Evolutionary conservation across 2,113 vertebrate genomes (phyloP).

Genomic region (Todiramphus chloris): DNA sequence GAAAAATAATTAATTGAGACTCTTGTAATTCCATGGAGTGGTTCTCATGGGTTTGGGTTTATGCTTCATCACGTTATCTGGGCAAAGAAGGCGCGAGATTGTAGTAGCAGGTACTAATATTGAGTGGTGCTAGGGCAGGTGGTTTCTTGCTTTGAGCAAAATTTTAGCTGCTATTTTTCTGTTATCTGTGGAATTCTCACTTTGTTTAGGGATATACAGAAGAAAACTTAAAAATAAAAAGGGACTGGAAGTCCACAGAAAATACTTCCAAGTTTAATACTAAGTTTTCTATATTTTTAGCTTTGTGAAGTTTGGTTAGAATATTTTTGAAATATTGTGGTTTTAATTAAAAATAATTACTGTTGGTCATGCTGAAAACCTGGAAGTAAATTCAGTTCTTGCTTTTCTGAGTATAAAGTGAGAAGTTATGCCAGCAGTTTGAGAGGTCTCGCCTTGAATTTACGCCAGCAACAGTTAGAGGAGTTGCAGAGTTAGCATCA

Average conservation of each 20-base stretch:
- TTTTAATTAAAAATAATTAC: not conserved
- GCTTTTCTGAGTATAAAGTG: not conserved
- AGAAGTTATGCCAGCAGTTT: not conserved
- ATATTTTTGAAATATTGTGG: not conserved
- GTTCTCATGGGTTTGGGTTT: not conserved
- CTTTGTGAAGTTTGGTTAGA: not conserved
- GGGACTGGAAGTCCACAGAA: not conserved
- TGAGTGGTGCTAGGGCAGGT: not conserved
- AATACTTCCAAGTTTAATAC: not conserved
- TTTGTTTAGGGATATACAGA: not conserved
- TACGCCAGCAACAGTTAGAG: not conserved
- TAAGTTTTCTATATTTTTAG: not conserved
- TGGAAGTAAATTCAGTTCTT: not conserved
- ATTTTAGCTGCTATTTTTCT: not conserved
- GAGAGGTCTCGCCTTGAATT: not conserved
- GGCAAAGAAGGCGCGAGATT: not conserved
- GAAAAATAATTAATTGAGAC: not conserved
- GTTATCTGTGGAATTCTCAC: not conserved
- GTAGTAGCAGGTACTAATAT: not conserved
- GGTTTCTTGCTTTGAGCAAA: not conserved
- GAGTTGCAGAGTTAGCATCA: not conserved
- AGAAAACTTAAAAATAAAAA: not conserved
- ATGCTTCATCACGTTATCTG: not conserved
- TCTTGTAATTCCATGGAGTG: not conserved
- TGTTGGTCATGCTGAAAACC: not conserved